Base-by-base conservation (phyloP, 2,888 invertebrate species). In the Coelopa pilipes region DNA sequence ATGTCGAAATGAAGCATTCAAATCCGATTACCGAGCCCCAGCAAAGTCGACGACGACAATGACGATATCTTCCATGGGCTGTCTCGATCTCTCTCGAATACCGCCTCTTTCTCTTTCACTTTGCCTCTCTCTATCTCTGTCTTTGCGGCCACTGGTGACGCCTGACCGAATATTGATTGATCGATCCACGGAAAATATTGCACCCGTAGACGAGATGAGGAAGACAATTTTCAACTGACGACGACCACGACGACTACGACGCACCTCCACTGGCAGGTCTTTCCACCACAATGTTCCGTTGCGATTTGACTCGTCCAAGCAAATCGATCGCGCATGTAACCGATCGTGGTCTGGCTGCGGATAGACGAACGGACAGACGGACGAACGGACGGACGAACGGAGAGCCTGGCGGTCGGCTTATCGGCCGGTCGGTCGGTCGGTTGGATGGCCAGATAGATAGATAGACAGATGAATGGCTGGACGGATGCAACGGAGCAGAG, bases 261-360 rank as follows among this genome's bases (percentile, higher is more conserved):
- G 17, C 21, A 21, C 24, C 57, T 59, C 19, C 21, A 55, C 34
- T 34, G 59, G 12, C 50, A 59, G 60, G 66, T 60, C 67, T 72
- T 47, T 72, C 59, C 72, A 67, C 67, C 46, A 49, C 55, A 72
- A 34, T 21, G 60, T 72, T 72, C 72, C 66, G 67, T 59, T 72
- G 47, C 60, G 57, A 15, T 60, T 72, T 72, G 67, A 72, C 53
- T 65, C 71, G 65, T 65, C 47, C 65, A 71, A 65, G 55, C 71
- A 71, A 63, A 53, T 65, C 65, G 71, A 71, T 63, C 46, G 70
- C 53, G 71, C 65, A 65, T 71, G 63, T 55, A 71, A 71, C 71
- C 65, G 55, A 59, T 71, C 60, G 65, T 49, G n/a, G 24, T 34
- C 21, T 12, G 57, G n/a, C 34, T n/a, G 34, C 50, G 21, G 15